phyloP scores from a whole-genome alignment of 2,888 invertebrate genomes.

The Meta bourneti region DNA sequence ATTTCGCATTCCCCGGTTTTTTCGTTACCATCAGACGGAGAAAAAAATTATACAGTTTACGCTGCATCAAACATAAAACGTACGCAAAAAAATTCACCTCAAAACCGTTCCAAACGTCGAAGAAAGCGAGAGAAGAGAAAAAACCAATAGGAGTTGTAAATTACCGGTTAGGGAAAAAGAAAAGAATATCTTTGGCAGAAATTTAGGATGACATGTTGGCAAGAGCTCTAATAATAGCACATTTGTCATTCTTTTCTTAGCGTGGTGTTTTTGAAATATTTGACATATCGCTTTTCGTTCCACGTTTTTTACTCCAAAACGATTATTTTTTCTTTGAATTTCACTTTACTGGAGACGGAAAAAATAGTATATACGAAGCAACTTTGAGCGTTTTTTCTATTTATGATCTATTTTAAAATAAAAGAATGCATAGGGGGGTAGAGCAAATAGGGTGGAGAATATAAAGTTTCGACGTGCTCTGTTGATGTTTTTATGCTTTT shows the following conservation, averaged over 20 bases:
- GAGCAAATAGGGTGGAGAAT: no score
- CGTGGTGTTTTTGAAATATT: constrained; percentile 63
- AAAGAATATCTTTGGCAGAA: constrained; percentile 49
- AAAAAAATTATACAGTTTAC: constrained; percentile 41
- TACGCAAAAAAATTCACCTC: constrained; percentile 25
- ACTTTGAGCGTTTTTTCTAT: no score
- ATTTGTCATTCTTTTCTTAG: constrained; percentile 67
- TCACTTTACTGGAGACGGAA: not conserved
- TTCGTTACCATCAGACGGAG: not conserved
- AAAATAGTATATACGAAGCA: not conserved
- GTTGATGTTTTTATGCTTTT: no score
- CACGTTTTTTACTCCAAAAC: constrained; percentile 10
- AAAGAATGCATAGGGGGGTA: no score
- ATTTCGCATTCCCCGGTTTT: constrained; percentile 1
- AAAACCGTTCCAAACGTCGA: constrained; percentile 28
- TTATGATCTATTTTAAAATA: no score
- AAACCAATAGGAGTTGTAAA: constrained; percentile 57
- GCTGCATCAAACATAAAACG: constrained; percentile 47
- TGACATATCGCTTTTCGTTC: constrained; percentile 42
- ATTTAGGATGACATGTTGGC: constrained; percentile 67
- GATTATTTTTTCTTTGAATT: constrained; percentile 8
- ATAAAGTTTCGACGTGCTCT: no score
- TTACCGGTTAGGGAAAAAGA: constrained; percentile 56
- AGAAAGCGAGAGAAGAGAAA: not conserved
- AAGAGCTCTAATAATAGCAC: constrained; percentile 62